Evolutionary conservation across 2,888 invertebrate genomes (phyloP).

Genomic region (Agonopterix subpropinquella): DNA sequence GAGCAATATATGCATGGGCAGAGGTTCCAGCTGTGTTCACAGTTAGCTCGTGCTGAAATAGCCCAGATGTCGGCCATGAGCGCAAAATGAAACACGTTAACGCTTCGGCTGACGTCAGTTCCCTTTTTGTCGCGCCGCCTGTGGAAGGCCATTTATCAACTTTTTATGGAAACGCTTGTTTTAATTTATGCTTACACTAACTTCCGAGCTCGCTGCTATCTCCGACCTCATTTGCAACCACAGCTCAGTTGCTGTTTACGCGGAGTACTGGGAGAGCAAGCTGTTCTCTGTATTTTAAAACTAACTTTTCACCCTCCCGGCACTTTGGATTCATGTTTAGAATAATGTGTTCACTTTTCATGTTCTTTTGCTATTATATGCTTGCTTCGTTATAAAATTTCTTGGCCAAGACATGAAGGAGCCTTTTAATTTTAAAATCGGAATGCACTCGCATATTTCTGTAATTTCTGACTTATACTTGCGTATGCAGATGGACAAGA

Average conservation of each 20-base stretch:
- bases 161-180: slow-evolving; percentile 71
- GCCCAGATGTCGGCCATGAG: slow-evolving; percentile 61
- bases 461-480: slow-evolving; percentile 19
- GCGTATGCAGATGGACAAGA: slow-evolving; percentile 20
- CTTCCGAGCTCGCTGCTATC: slow-evolving; percentile 59
- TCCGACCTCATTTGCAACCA: slow-evolving; percentile 63
- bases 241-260: slow-evolving; percentile 53
- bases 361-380: background rate
- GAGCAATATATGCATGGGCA: slow-evolving; percentile 13
- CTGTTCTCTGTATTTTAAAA: slow-evolving; percentile 38
- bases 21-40: slow-evolving; percentile 23
- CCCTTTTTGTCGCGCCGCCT: slow-evolving; percentile 63
- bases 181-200: slow-evolving; percentile 72
- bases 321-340: slow-evolving; percentile 26
- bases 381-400: no score
- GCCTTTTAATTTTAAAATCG: no score
- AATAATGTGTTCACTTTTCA: background rate
- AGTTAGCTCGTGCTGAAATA: slow-evolving; percentile 41
- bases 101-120: slow-evolving; percentile 59
- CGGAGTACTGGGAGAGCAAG: slow-evolving; percentile 29
- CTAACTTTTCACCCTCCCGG: slow-evolving; percentile 22
- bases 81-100: slow-evolving; percentile 70
- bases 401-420: no score
- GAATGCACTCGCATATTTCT: background rate
- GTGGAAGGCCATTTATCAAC: slow-evolving; percentile 70